Evolutionary conservation across 2,888 invertebrate genomes (phyloP).

Genomic region (Acleris laterana): DNA sequence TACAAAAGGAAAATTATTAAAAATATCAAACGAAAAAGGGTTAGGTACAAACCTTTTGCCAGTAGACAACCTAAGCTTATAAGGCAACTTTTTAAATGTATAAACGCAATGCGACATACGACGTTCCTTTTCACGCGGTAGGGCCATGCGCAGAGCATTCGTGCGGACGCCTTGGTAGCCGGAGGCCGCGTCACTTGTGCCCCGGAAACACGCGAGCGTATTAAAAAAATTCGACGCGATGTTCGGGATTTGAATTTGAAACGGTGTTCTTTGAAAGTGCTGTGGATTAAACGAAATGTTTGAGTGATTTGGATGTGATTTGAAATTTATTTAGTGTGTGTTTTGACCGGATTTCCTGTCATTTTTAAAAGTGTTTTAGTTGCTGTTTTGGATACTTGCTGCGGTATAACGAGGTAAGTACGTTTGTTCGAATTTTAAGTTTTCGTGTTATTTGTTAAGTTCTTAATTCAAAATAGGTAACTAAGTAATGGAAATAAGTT

Average conservation of each 20-base stretch:
- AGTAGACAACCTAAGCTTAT: constrained; percentile 40
- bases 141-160: constrained; percentile 81
- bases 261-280: constrained; percentile 4
- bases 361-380: constrained; percentile 22
- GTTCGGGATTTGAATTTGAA: constrained; percentile 24
- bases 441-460: no score
- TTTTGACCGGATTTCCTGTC: constrained; percentile 35
- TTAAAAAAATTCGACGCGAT: constrained; percentile 36
- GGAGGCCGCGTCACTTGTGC: constrained; percentile 42
- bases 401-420: constrained; percentile 28
- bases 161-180: constrained; percentile 46
- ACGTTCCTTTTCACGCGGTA: constrained; percentile 60
- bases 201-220: constrained; percentile 40
- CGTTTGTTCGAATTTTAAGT: neutral
- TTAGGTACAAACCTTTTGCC: constrained; percentile 8
- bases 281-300: constrained; percentile 10
- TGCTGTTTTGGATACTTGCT: constrained; percentile 28
- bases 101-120: constrained; percentile 82
- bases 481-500: no score
- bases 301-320: neutral
- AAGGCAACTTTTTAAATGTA: constrained; percentile 61
- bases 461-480: no score
- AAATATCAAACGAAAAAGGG: constrained; percentile 18
- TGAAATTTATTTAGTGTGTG: constrained; percentile 20
- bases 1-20: constrained; percentile 22